Conservation (phyloP, 1,140 invertebrate genomes). For the Bacillus rossius region DNA sequence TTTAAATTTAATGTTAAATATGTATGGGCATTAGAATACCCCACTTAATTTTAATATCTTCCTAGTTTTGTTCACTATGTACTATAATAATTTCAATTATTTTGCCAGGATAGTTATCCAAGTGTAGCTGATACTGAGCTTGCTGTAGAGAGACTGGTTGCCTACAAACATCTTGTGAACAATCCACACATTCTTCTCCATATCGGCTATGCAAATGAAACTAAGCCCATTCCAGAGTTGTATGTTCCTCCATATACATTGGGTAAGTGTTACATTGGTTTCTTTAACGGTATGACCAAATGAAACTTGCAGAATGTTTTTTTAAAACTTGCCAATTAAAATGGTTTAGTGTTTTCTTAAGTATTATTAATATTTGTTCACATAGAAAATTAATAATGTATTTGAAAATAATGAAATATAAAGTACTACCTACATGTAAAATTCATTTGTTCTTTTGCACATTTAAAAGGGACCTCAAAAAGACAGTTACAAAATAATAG, state of each 20-base stretch:
- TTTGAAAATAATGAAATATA: no score
- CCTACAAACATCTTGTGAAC: conserved; percentile 28
- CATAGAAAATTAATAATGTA: no score
- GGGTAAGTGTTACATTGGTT: conserved; percentile 14
- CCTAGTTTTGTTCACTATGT: conserved; percentile 25
- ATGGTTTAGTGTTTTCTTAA: no score
- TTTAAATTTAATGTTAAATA: no score
- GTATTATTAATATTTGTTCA: no score
- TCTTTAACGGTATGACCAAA: no score
- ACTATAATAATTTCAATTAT: neutral
- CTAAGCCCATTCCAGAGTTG: conserved; percentile 32
- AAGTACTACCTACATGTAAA: no score
- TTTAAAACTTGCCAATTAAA: no score
- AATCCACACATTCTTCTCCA: conserved; percentile 24
- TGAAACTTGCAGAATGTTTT: conserved; percentile 10
- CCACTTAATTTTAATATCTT: conserved; percentile 5
- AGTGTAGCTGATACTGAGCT: conserved; percentile 39
- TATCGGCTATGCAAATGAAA: conserved; percentile 9
- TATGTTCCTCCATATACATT: conserved; percentile 35
- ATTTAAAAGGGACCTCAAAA: no score
- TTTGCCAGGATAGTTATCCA: conserved; percentile 22
- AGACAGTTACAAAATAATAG: no score
- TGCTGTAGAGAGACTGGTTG: conserved; percentile 39
- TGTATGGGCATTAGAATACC: no score
- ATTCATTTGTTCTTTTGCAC: no score